Conservation (phyloP, 2,888 invertebrate species). For the Trilocha varians region DNA sequence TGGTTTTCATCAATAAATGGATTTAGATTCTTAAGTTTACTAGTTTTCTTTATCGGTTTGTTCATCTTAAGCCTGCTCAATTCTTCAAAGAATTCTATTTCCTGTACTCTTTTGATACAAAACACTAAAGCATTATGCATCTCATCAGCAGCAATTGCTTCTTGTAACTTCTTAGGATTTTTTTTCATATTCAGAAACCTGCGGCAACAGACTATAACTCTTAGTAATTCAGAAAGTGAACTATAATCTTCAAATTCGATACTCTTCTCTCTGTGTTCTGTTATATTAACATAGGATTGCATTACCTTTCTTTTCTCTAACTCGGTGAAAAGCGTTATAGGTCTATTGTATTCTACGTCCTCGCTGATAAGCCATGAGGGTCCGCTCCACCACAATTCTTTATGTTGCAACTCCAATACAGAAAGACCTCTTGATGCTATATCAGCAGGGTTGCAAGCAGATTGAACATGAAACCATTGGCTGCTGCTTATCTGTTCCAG, state of each 20-base stretch:
- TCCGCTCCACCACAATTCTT: conserved; percentile 13
- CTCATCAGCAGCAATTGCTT: conserved; percentile 11
- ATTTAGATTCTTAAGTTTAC: conserved; percentile 10
- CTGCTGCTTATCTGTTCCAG: conserved; percentile 5
- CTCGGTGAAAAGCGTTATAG: conserved; percentile 6
- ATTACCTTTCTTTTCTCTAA: conserved; percentile 9
- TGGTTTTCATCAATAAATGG: conserved; percentile 8
- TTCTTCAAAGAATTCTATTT: conserved; percentile 10
- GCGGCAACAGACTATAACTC: conserved; percentile 8
- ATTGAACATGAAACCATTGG: conserved; percentile 14
- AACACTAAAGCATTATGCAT: conserved; percentile 9
- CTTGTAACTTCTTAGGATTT: conserved; percentile 2
- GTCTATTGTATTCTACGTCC: conserved; percentile 7
- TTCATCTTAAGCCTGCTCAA: conserved; percentile 6
- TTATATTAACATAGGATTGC: conserved; percentile 4
- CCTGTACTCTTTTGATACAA: conserved; percentile 13
- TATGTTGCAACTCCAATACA: conserved; percentile 8
- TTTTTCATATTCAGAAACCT: conserved; percentile 13
- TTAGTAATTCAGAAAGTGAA: conserved; percentile 7
- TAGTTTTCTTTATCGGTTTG: conserved; percentile 8
- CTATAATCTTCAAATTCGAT: conserved; percentile 9
- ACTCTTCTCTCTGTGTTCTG: conserved; percentile 1
- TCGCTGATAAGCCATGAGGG: conserved; percentile 13
- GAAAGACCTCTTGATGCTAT: conserved; percentile 13
- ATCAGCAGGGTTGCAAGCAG: conserved; percentile 17